Percentiles rank a stretch among this genome's conserved stretches.
phyloP scores from a whole-genome alignment of 2,113 vertebrate species.

The Gorsachius goisagi region DNA sequence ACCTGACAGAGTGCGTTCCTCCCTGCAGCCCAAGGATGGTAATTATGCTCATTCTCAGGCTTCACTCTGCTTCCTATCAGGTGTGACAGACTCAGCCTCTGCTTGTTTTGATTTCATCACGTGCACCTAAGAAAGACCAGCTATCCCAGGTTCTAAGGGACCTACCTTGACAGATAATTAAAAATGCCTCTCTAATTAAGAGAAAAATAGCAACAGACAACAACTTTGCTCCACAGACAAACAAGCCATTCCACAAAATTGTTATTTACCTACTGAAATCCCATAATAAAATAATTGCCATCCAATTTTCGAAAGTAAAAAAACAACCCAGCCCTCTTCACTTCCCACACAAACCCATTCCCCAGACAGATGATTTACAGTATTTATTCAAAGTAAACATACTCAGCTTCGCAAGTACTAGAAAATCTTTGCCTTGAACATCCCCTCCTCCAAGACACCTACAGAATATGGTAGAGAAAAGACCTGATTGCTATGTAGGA shows the following conservation, averaged over 20 bases:
- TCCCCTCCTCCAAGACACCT: not conserved
- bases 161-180: slow-evolving; percentile 45
- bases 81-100: not conserved
- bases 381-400: not conserved
- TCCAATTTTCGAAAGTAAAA: not conserved
- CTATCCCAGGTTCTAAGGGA: not conserved
- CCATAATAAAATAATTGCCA: slow-evolving; percentile 7
- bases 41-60: slow-evolving; percentile 15
- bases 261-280: not conserved
- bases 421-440: not conserved
- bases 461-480: not conserved
- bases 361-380: not conserved
- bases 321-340: not conserved
- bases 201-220: slow-evolving; percentile 9
- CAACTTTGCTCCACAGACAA: slow-evolving; percentile 2
- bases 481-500: not conserved
- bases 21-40: not conserved
- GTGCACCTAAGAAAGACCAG: not conserved
- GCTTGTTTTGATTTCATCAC: slow-evolving; percentile 25
- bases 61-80: not conserved
- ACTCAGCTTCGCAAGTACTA: not conserved
- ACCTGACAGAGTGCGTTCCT: not conserved
- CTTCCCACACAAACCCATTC: not conserved
- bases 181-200: slow-evolving; percentile 47
- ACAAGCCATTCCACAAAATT: not conserved